Conservation (phyloP, 2,797 vertebrate genomes). For the Cephalopachus bancanus region DNA sequence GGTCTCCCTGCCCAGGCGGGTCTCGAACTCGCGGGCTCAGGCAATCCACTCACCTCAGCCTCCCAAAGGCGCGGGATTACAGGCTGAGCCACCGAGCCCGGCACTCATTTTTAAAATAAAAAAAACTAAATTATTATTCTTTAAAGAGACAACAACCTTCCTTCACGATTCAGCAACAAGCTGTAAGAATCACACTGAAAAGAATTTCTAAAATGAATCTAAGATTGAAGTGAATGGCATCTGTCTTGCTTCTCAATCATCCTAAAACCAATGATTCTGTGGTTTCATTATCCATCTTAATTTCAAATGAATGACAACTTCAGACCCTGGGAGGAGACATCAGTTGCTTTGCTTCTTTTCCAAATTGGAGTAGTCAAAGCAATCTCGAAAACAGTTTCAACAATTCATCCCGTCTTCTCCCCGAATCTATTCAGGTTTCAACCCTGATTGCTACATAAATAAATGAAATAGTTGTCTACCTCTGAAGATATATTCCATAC, state of each 20-base stretch:
- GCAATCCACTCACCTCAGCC: too few relatives aligned
- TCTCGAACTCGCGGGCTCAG: too few relatives aligned
- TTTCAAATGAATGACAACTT: slow-evolving; percentile 52
- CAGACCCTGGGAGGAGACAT: background rate
- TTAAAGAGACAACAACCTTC: background rate
- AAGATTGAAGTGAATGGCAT: background rate
- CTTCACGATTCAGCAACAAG: background rate
- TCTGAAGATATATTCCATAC: slow-evolving; percentile 16
- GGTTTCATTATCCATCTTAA: slow-evolving; percentile 45
- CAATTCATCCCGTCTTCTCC: slow-evolving; percentile 7
- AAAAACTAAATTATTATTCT: background rate
- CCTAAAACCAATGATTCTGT: background rate
- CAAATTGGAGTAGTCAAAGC: slow-evolving; percentile 11
- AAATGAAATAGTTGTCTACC: slow-evolving; percentile 44
- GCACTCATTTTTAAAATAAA: background rate
- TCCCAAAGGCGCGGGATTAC: too few relatives aligned
- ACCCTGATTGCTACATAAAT: background rate
- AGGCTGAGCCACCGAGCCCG: too few relatives aligned
- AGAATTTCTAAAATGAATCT: background rate
- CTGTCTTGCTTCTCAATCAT: background rate
- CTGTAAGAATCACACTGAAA: background rate
- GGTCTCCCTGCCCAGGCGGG: too few relatives aligned
- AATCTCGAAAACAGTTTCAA: slow-evolving; percentile 33
- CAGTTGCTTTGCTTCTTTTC: slow-evolving; percentile 35
- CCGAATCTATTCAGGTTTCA: slow-evolving; percentile 19